Conservation (phyloP, 2,797 vertebrate species). For the Crenuchus spilurus region DNA sequence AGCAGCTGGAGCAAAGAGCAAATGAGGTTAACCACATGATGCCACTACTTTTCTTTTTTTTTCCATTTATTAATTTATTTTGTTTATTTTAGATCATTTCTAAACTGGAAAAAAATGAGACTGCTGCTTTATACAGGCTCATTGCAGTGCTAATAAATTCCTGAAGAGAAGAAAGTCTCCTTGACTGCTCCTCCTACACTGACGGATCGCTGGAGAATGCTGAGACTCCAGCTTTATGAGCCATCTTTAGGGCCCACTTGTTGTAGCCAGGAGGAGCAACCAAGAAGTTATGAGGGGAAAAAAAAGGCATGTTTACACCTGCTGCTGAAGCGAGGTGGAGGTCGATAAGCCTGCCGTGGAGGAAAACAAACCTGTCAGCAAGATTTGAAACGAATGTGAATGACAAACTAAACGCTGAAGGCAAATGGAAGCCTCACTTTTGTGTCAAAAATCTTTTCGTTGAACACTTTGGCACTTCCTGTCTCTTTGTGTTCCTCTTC, state of each 20-base stretch:
- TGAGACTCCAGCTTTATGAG: conserved; percentile 45
- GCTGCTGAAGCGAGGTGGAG: conserved; percentile 50
- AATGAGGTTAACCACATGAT: conserved; percentile 48
- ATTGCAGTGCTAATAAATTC: conserved; percentile 60
- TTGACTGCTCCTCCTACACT: conserved; percentile 34
- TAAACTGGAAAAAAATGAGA: conserved; percentile 50
- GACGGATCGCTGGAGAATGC: conserved; percentile 28
- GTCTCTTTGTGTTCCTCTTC: conserved; percentile 7
- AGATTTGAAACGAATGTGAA: conserved; percentile 60
- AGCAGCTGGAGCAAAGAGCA: conserved; percentile 10
- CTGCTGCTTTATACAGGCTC: conserved; percentile 28
- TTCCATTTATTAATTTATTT: too few relatives aligned
- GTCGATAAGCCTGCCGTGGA: conserved; percentile 53
- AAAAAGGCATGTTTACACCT: conserved; percentile 49
- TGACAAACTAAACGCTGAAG: conserved; percentile 61
- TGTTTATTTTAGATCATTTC: conserved; percentile 53
- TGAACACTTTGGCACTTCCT: conserved; percentile 22
- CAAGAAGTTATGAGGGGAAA: conserved; percentile 41
- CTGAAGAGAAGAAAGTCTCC: conserved; percentile 53
- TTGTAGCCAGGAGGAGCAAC: conserved; percentile 47
- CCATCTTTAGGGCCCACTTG: conserved; percentile 52
- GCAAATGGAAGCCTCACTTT: conserved; percentile 53
- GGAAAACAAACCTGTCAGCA: conserved; percentile 30
- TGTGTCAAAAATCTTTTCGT: conserved; percentile 40
- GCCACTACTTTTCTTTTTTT: conserved; percentile 32